Percentiles rank a stretch among this genome's conserved stretches.
Conservation (phyloP, 2,797 vertebrate species). For the Tarsius wallacei region DNA sequence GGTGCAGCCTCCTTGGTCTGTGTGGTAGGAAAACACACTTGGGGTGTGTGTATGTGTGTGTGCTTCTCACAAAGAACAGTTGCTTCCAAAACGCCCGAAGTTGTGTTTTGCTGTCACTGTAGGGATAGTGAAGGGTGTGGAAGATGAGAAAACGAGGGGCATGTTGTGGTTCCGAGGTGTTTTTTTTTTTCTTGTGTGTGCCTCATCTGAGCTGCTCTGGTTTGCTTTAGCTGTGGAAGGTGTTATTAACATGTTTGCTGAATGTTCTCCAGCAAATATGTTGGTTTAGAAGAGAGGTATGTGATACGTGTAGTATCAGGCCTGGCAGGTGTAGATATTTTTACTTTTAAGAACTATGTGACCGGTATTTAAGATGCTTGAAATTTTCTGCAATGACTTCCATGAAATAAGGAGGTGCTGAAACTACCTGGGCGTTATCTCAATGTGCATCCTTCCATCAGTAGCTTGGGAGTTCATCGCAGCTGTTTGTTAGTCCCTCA, state of each 20-base stretch:
- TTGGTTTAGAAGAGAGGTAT: constrained; percentile 11
- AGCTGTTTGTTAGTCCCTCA: background rate
- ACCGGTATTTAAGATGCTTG: background rate
- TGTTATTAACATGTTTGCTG: constrained; percentile 9
- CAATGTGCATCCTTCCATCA: background rate
- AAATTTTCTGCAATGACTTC: constrained; percentile 68
- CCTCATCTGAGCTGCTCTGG: constrained; percentile 69
- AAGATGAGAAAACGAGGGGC: background rate
- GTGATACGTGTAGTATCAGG: background rate
- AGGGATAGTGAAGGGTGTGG: background rate
- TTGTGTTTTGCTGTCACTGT: constrained; percentile 53
- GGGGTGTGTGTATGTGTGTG: background rate
- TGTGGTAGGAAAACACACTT: constrained; percentile 71
- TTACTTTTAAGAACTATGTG: constrained; percentile 83
- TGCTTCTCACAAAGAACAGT: constrained; percentile 48
- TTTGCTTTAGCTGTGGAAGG: constrained; percentile 75
- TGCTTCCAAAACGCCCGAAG: constrained; percentile 82
- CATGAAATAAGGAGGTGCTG: constrained; percentile 56
- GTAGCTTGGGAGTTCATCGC: background rate
- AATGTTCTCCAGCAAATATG: constrained; percentile 14
- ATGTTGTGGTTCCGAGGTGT: constrained; percentile 1
- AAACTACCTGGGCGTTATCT: constrained; percentile 54
- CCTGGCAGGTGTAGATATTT: background rate
- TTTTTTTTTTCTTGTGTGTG: background rate
- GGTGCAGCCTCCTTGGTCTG: constrained; percentile 77